These are phyloP conservation scores for Sarcophaga carnaria DNA, from an alignment of 2,888 invertebrate species.

Conservation along the genomic window DNA sequence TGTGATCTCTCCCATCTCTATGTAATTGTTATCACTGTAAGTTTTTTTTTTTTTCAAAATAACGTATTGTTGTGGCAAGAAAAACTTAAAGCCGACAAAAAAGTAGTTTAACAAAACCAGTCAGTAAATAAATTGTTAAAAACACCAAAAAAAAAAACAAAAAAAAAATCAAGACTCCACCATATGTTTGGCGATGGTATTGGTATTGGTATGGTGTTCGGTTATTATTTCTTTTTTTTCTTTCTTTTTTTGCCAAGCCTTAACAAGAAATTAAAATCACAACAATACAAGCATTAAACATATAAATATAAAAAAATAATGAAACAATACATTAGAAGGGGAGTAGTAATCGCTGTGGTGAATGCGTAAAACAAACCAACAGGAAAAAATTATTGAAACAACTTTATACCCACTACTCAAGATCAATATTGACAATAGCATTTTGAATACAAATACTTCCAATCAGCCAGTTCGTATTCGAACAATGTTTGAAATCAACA, in stretches of 20 bases:
- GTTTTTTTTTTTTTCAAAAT: slow-evolving; percentile 41
- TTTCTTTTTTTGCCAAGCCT: slow-evolving; percentile 47
- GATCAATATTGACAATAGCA: slow-evolving; percentile 64
- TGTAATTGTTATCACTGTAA: slow-evolving; percentile 41
- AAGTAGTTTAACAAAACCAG: slow-evolving; percentile 62
- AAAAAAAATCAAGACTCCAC: background rate
- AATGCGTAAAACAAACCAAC: slow-evolving; percentile 40
- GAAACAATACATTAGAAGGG: slow-evolving; percentile 50
- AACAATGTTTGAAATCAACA: background rate
- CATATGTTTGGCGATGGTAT: slow-evolving; percentile 22
- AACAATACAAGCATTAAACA: background rate
- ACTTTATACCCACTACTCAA: slow-evolving; percentile 51
- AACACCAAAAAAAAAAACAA: background rate
- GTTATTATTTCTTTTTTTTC: background rate
- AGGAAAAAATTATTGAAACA: slow-evolving; percentile 34
- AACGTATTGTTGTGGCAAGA: background rate
- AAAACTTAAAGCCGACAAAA: slow-evolving; percentile 48
- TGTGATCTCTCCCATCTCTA: slow-evolving; percentile 7
- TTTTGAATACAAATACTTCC: slow-evolving; percentile 33
- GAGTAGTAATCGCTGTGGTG: slow-evolving; percentile 49
- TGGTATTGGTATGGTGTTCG: background rate
- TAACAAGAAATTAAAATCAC: slow-evolving; percentile 11
- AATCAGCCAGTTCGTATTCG: slow-evolving; percentile 35
- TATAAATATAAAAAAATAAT: background rate
- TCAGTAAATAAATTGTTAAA: slow-evolving; percentile 41